These are phyloP conservation scores for Cantharis lateralis DNA, from an alignment of 2,888 invertebrate genomes.

Conservation along the genomic window DNA sequence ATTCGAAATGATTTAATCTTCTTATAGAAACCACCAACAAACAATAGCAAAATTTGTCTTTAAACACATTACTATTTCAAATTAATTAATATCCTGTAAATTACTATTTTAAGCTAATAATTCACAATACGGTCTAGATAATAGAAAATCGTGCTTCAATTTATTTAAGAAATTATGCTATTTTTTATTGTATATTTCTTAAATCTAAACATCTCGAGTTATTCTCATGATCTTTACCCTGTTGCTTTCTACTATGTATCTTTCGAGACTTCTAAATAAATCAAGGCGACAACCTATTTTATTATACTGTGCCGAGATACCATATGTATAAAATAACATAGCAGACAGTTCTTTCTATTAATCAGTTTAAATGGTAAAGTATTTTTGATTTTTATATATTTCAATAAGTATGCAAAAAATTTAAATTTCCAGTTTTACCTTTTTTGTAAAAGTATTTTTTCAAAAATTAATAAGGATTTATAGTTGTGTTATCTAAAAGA, in stretches of 20 bases:
- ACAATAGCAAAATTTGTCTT: background rate
- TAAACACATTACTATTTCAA: background rate
- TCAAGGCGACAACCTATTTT: slow-evolving; percentile 32
- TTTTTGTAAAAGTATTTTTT: background rate
- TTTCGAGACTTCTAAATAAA: slow-evolving; percentile 30
- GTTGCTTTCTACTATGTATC: slow-evolving; percentile 31
- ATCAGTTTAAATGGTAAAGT: background rate
- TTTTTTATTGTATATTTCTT: background rate
- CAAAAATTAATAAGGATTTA: background rate
- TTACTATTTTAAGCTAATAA: background rate
- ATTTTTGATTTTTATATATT: background rate
- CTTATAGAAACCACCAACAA: background rate
- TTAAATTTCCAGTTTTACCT: no score
- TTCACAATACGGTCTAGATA: background rate
- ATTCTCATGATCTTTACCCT: slow-evolving; percentile 24
- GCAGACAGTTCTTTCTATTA: slow-evolving; percentile 9
- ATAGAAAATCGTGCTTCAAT: background rate
- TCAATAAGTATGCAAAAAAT: background rate
- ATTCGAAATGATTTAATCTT: background rate
- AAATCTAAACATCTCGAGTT: background rate
- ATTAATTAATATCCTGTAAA: background rate
- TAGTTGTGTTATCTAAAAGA: background rate
- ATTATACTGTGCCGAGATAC: slow-evolving; percentile 22
- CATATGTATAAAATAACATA: slow-evolving; percentile 27
- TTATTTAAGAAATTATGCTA: background rate